Conservation (phyloP, 30 jellyfish, hydroid and myxozoan genomes). For the Chironex yamaguchii region DNA sequence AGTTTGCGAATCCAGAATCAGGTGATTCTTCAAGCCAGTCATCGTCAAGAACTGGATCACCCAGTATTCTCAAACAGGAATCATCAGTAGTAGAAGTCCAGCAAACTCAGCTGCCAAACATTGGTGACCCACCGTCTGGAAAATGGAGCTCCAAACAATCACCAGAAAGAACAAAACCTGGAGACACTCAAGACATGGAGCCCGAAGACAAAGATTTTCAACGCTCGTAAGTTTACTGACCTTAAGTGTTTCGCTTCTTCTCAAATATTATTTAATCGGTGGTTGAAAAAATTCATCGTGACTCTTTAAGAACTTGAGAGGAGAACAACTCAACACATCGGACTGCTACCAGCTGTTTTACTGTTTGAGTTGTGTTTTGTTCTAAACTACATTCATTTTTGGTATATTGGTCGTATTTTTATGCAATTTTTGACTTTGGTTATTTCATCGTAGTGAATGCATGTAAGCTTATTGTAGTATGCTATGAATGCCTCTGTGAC, state of each 20-base stretch:
- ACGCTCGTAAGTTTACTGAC: neutral
- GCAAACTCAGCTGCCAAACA: neutral
- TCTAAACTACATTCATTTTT: no score
- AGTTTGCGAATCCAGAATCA: conserved; percentile 82
- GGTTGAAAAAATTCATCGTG: no score
- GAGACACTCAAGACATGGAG: neutral
- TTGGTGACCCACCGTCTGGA: neutral
- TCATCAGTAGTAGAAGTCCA: neutral
- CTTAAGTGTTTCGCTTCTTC: neutral
- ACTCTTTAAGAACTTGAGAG: no score
- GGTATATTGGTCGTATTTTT: no score
- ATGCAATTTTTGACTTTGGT: no score
- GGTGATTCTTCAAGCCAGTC: conserved; percentile 29
- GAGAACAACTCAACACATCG: no score
- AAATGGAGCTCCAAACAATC: neutral
- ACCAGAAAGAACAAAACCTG: neutral
- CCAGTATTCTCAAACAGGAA: neutral
- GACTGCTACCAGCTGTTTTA: no score
- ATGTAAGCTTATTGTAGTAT: no score
- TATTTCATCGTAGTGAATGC: no score
- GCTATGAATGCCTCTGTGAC: no score
- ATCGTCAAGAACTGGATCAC: conserved; percentile 32
- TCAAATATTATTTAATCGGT: no score
- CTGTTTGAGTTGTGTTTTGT: no score
- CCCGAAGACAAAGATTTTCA: neutral